Base-by-base conservation (phyloP, 2,113 vertebrate species). In the Atherinomorus stipes region DNA sequence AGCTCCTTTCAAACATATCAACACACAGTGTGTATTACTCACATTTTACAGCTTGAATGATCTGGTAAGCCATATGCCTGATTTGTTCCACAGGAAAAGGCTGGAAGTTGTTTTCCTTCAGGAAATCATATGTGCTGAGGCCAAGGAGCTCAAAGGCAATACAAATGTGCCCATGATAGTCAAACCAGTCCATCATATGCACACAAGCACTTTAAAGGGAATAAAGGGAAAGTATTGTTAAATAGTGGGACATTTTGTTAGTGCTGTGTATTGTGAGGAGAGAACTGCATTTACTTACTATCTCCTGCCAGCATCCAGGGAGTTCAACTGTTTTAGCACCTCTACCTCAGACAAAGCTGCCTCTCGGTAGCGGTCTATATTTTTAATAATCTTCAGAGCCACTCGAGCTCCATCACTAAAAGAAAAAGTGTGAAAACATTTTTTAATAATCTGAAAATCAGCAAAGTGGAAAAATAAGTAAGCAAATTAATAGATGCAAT, bases 341-440 rank as follows among this genome's bases (percentile, higher is more conserved):
- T 97, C 95, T 86, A 99, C 96, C 94, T 99, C 98, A 87, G 97
- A 98, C 88, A 95, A 92, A 52, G 98, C 98, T 69, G 97, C 97
- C 78, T 99, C 97, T 49, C 96, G 95, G 90, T 99, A 99, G 87
- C 96, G 96, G 87, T 95, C 95, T 89, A 98, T 95, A 90, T 97
- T 99, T 97, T 99, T 99, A 90, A 99, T 96, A 60, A 99, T 98
- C 96, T 99, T 99, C 94, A 99, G 93, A 84, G 98, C 98, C 61
- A 99, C 92, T 64, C 94, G 95, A 84, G 94, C 92, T 86, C 94
- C 93, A 79, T 93, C 91, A 92, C 91, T 93, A 73, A 81, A 90
- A 76, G 0, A 57, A 5, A 64, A 51, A 60, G 11, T n/a, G 7
- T 11, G 2, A 6, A 25, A 21, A 25, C 4, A 22, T 22, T 11